phyloP scores from a whole-genome alignment of 1,140 invertebrate genomes.

The Zaprionus gabonicus region DNA sequence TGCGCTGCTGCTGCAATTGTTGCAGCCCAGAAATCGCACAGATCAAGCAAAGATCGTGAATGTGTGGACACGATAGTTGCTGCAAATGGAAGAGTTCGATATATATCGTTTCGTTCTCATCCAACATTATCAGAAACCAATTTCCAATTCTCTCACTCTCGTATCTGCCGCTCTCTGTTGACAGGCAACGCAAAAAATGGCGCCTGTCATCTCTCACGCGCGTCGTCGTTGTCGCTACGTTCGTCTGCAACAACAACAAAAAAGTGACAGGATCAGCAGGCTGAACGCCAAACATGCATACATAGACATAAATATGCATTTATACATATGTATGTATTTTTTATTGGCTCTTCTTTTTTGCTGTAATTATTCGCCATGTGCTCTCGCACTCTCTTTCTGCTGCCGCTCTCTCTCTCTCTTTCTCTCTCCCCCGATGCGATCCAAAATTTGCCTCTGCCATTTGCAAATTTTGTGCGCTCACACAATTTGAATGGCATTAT shows the following conservation, averaged over 20 bases:
- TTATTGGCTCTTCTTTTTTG: slow-evolving; percentile 7
- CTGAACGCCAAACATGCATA: slow-evolving; percentile 10
- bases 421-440: neutral
- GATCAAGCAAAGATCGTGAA: slow-evolving; percentile 32
- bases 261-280: slow-evolving; percentile 40
- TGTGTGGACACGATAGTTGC: slow-evolving; percentile 19
- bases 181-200: slow-evolving; percentile 60
- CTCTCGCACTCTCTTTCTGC: neutral
- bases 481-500: slow-evolving; percentile 43
- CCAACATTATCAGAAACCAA: slow-evolving; percentile 17
- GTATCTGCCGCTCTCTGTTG: slow-evolving; percentile 20
- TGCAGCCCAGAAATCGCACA: slow-evolving; percentile 39
- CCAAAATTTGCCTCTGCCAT: slow-evolving; percentile 10
- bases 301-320: neutral
- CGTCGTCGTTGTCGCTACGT: slow-evolving; percentile 29
- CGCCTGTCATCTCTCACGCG: slow-evolving; percentile 60
- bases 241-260: slow-evolving; percentile 1
- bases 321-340: neutral
- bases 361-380: slow-evolving; percentile 34
- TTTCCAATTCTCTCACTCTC: slow-evolving; percentile 25
- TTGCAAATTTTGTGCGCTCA: slow-evolving; percentile 25
- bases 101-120: neutral
- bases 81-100: slow-evolving; percentile 14
- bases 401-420: neutral
- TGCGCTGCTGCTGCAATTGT: slow-evolving; percentile 47